Evolutionary conservation across 1,140 invertebrate genomes (phyloP), one percentile per base, ranked within the genome.

Genomic region (Heliconius congener): DNA sequence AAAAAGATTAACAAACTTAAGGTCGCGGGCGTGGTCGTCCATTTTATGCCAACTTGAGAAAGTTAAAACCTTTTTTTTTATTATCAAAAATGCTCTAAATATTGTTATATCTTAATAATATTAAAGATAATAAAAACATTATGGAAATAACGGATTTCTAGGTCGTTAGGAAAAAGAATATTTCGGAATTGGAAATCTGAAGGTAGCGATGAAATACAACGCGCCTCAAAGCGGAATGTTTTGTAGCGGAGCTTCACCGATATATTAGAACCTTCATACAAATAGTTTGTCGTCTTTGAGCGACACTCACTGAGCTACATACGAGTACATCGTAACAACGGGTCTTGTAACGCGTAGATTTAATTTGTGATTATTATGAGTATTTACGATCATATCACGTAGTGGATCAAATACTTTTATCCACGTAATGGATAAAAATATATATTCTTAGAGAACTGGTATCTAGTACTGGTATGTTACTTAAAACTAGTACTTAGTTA

Each of bases 281-380:
- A 13, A 66, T 66, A 5, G 57, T 66, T 66, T 30, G 57, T 27
- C 57, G 57, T 66, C 57, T 66, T 57, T 57, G 55, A 57, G 55
- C 9, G 55, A 57, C 3, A 19, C 9, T 23, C 55, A 19, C 19
- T 23, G 55, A 57, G n/a, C 55, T 19, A 52, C 16, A 19, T 19
- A 50, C 16, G 4, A 0, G 16, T 18, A 52, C 4, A 52, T 66
- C 23, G 60, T 30, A 66, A 30, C n/a, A 66, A 16, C 60, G 60
- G 23, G 27, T 27, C 8, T 60, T 23, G 57, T 60, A 9, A 57
- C 0, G 55, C 55, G 55, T 57, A 57, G 6, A 11, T 60, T 11
- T 60, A 60, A 11, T 23, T 27, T 27, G 9, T 1, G 57, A 60
- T 19, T n/a, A 19, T 55, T 55, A 57, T 23, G 8, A 57, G 55